Base-by-base conservation (phyloP, 2,888 invertebrate species). In the Odontomyia ornata region DNA sequence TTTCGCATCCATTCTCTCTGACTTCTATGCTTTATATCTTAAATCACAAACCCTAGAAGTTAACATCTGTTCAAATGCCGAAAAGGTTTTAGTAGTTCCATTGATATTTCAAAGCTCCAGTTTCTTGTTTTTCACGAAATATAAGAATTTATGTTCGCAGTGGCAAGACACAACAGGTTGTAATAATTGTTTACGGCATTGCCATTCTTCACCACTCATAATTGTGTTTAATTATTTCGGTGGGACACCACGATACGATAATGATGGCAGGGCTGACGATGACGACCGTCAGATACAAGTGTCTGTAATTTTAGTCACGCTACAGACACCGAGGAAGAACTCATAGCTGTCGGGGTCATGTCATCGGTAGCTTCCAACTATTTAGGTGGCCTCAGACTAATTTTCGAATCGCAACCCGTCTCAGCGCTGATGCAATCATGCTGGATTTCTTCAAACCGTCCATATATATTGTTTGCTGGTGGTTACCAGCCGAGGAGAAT, bases 211-310 rank as follows among this genome's bases (percentile, higher is more conserved):
- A 43, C 43, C 21, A 18, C 43, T 36, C 43, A 11, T 21, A 67
- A 43, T 43, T 18, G 43, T 43, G 43, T 67, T 67, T 43, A 67
- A 67, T 67, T 67, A 67, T 21, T 67, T 21, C 65, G 18, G 9
- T 43, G 65, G 65, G n/a, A 36, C 65, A 43, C 43, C 43, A 67
- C 43, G 36, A 67, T 43, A 27, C n/a, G n/a, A 65, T n/a, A 18
- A 30, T 36, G 43, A 43, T 23, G 65, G n/a, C n/a, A n/a, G n/a
- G n/a, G n/a, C n/a, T n/a, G n/a, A 43, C 43, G 43, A 43, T 21
- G 11, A 67, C 43, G 27, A 25, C 25, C 3, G 27, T 28, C 62
- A 64, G 62, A 13, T 7, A 43, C 13, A 13, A 43, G 43, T 43
- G 43, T 9, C 43, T 64, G 1, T 7, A 13, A 11, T 9, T 11